phyloP scores from a whole-genome alignment of 2,797 vertebrate genomes.

The Dermochelys coriacea region DNA sequence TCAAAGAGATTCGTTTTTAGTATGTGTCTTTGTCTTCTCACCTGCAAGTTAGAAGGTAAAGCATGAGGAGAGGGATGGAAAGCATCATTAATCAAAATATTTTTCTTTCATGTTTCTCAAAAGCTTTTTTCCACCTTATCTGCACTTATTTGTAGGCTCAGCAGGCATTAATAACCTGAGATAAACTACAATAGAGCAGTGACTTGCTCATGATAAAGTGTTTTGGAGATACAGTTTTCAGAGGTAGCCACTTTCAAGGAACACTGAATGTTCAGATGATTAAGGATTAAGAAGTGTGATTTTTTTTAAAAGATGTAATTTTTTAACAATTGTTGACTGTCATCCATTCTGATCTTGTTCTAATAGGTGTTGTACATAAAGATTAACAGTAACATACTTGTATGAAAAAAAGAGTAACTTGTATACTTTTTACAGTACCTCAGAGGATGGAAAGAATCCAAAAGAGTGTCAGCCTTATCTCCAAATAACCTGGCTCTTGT shows the following conservation, averaged over 20 bases:
- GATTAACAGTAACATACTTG: background rate
- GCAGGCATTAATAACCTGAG: constrained; percentile 41
- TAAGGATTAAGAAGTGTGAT: background rate
- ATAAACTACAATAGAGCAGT: constrained; percentile 33
- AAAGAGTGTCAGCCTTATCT: background rate
- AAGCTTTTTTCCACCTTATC: constrained; percentile 41
- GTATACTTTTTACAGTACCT: background rate
- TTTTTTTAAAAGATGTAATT: background rate
- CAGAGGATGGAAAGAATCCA: background rate
- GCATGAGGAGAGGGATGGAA: constrained; percentile 40
- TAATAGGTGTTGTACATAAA: background rate
- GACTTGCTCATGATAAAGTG: constrained; percentile 26
- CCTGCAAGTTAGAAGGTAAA: constrained; percentile 35
- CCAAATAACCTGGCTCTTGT: background rate
- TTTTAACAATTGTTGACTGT: background rate
- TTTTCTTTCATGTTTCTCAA: constrained; percentile 40
- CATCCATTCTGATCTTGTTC: background rate
- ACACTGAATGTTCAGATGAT: background rate
- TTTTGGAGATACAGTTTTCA: background rate
- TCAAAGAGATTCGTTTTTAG: constrained; percentile 44
- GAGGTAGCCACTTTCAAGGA: background rate
- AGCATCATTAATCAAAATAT: constrained; percentile 69
- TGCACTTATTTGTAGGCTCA: constrained; percentile 46
- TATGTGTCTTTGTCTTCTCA: constrained; percentile 14
- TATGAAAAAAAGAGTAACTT: background rate